Conservation (phyloP, 1,140 invertebrate species). For the Helicoverpa armigera region DNA sequence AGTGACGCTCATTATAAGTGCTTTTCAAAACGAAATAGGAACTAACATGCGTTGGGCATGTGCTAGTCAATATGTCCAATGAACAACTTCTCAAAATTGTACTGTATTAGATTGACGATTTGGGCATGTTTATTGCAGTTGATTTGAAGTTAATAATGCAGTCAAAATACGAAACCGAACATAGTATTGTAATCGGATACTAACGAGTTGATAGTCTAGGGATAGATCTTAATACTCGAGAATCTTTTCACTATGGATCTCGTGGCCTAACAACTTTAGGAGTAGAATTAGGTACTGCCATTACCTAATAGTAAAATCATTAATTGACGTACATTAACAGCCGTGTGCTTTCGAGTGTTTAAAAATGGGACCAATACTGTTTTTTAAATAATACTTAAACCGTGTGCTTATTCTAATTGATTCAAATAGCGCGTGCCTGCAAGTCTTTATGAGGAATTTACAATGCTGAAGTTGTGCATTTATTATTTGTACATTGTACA, state of each 20-base stretch:
- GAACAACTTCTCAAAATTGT: conserved; percentile 21
- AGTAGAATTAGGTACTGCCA: conserved; percentile 30
- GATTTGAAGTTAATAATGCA: conserved; percentile 63
- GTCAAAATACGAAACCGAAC: conserved; percentile 34
- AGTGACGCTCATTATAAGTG: conserved; percentile 15
- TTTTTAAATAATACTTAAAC: conserved; percentile 52
- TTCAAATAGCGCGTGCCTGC: conserved; percentile 65
- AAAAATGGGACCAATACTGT: conserved; percentile 76
- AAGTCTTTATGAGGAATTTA: conserved; percentile 67
- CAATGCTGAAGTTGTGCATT: conserved; percentile 86
- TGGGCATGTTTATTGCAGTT: conserved; percentile 70
- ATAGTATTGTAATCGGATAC: conserved; percentile 15
- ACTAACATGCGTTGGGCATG: not conserved
- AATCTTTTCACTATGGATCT: conserved; percentile 42
- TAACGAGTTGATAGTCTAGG: conserved; percentile 47
- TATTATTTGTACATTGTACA: conserved; percentile 85
- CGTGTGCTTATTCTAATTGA: conserved; percentile 58
- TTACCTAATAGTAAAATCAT: conserved; percentile 24
- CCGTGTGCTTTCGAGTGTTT: conserved; percentile 66
- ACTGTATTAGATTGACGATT: conserved; percentile 33
- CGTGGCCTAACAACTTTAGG: conserved; percentile 57
- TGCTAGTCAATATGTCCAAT: conserved; percentile 47
- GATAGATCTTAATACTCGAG: conserved; percentile 42
- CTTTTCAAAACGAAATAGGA: conserved; percentile 12
- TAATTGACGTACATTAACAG: conserved; percentile 13